phyloP scores from a whole-genome alignment of 2,113 vertebrate genomes.

The Pelusios castaneus region DNA sequence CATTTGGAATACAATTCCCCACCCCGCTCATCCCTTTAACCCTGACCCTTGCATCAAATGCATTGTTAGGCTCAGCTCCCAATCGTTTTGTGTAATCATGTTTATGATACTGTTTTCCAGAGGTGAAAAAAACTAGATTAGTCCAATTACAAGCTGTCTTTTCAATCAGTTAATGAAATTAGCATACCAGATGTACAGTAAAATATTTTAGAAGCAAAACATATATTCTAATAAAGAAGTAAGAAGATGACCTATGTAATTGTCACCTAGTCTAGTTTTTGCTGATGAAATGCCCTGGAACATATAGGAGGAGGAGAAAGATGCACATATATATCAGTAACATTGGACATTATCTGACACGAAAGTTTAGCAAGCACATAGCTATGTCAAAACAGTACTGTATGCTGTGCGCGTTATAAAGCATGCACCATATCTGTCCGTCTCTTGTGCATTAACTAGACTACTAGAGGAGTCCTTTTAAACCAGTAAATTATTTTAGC shows the following conservation, averaged over 20 bases:
- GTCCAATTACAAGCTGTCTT: conserved; percentile 33
- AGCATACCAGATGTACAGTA: conserved; percentile 6
- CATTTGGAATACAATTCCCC: conserved; percentile 49
- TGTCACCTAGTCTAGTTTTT: not conserved
- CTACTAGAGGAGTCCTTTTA: not conserved
- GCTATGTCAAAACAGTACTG: not conserved
- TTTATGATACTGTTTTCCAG: conserved; percentile 10
- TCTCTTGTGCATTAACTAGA: not conserved
- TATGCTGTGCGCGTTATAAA: not conserved
- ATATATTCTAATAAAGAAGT: not conserved
- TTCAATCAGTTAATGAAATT: conserved; percentile 54
- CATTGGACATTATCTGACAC: not conserved
- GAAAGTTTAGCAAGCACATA: not conserved
- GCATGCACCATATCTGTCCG: no score
- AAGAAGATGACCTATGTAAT: not conserved
- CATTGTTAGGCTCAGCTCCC: conserved; percentile 25
- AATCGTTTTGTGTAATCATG: conserved; percentile 37
- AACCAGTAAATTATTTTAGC: conserved; percentile 20
- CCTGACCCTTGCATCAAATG: conserved; percentile 9
- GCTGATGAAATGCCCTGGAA: conserved; percentile 18
- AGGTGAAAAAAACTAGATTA: conserved; percentile 58
- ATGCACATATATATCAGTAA: not conserved
- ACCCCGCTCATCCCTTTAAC: conserved; percentile 26
- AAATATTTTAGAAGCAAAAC: conserved; percentile 31
- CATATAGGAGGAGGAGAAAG: conserved; percentile 2